Evolutionary conservation across 2,797 vertebrate genomes (phyloP), one percentile per base, ranked within the genome.

Genomic region (Melanotaenia nigrans): DNA sequence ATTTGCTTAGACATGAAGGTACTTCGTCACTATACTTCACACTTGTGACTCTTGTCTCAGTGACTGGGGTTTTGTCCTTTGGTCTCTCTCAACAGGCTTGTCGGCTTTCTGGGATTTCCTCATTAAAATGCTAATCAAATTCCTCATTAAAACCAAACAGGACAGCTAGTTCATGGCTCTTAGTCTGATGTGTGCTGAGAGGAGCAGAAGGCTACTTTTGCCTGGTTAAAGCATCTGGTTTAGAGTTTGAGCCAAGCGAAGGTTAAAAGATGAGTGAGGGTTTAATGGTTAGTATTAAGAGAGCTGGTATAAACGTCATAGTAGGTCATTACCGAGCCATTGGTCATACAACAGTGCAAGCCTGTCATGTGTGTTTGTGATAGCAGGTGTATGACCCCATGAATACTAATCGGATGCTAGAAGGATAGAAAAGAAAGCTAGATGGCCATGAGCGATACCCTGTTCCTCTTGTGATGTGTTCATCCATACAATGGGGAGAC

Each of bases 41-140:
- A 58, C 69, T 32, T 57, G 42, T 51, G 47, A 51, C 47, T 24
- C 47, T 65, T 76, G 74, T 75, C 73, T 65, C 69, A 32, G 35
- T 51, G 45, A 74, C 28, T 8, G 38, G 58, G 70, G 58, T 25
- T 85, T 81, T 77, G 70, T 73, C 78, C 68, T 85, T 86, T 75
- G 71, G 30, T 78, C 83, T 75, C 58, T 47, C 61, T 58, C 60
- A 82, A 83, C 67, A 4, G 57, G 25, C 71, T 76, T 63, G 85
- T 90, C 87, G 83, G 83, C 77, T 73, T 83, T 79, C 62, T 59
- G 63, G 60, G 71, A 61, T 75, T 68, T 61, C 13, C 85, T 88
- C 79, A 87, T 89, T 88, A 86, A 85, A 83, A 86, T 90, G 87
- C 85, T 78, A 90, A 92, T 88, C 53, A 64, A 71, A 88, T 88